Conservation (phyloP, 2,797 vertebrate genomes). For the Setipinna tenuifilis region DNA sequence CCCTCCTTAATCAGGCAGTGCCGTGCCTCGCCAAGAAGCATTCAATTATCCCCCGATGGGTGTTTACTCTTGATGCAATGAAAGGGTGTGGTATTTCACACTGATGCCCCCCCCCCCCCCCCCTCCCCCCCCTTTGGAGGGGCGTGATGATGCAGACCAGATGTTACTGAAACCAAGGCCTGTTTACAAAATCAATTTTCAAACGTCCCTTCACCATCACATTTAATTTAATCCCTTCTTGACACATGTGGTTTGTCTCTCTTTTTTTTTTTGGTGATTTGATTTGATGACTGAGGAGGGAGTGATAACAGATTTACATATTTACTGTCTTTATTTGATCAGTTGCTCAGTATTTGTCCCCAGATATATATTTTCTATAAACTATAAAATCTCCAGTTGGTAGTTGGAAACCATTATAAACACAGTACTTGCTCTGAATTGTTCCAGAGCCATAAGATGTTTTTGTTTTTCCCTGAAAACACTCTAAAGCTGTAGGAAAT, state of each 20-base stretch:
- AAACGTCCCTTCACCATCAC: not conserved
- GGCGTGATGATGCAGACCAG: not conserved
- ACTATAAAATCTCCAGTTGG: not conserved
- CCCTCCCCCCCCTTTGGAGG: not conserved
- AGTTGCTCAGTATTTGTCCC: not conserved
- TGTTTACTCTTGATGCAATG: not conserved
- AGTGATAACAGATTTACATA: not conserved
- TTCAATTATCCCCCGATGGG: not conserved
- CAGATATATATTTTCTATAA: not conserved
- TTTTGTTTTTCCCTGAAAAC: not conserved
- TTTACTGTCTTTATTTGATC: not conserved
- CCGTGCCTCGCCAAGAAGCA: not conserved
- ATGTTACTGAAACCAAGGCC: not conserved
- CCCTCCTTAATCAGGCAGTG: too few relatives aligned
- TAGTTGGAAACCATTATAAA: not conserved
- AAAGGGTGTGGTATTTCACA: not conserved
- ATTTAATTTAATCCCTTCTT: not conserved
- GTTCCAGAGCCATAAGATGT: too few relatives aligned
- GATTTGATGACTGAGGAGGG: not conserved
- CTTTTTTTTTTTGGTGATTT: not conserved
- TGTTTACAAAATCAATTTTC: not conserved
- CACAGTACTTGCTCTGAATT: constrained; percentile 4
- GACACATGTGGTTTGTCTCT: not conserved
- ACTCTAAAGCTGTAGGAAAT: not conserved
- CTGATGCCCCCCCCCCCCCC: not conserved